These are phyloP conservation scores for Andrena haemorrhoa DNA, from an alignment of 2,888 invertebrate species.

Conservation along the genomic window DNA sequence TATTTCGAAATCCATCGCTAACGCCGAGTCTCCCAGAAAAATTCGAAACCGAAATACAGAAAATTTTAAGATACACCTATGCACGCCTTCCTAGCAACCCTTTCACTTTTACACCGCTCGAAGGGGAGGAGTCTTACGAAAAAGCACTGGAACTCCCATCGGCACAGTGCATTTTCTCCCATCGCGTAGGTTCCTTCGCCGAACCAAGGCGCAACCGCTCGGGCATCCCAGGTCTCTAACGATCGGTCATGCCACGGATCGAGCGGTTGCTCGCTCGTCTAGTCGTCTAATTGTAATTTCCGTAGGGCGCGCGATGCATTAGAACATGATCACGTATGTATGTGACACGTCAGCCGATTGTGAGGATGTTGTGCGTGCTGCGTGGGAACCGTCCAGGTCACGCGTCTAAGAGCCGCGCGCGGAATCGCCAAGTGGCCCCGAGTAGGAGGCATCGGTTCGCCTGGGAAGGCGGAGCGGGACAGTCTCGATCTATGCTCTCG, in stretches of 20 bases:
- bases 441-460: constrained; percentile 71
- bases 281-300: constrained; percentile 75
- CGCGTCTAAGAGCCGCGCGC: constrained; percentile 81
- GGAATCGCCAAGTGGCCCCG: constrained; percentile 80
- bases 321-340: constrained; percentile 83
- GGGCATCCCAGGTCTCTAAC: constrained; percentile 11
- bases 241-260: constrained; percentile 24
- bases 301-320: constrained; percentile 76
- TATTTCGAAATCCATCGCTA: too few species aligned
- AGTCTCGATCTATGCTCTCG: constrained; percentile 68
- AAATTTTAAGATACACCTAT: too few species aligned
- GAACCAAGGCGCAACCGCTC: background rate
- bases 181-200: background rate
- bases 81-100: too few species aligned
- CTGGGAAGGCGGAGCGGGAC: constrained; percentile 61
- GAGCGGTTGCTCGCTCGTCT: constrained; percentile 39
- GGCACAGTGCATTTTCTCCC: too few species aligned
- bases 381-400: constrained; percentile 84
- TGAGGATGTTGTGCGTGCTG: constrained; percentile 80
- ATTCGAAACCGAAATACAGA: too few species aligned
- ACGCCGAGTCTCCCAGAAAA: too few species aligned
- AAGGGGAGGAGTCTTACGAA: too few species aligned
- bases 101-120: too few species aligned
- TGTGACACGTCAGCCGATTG: constrained; percentile 80
- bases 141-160: too few species aligned